Evolutionary conservation across 2,113 vertebrate species (phyloP).

Genomic region (Callionymus lyra): DNA sequence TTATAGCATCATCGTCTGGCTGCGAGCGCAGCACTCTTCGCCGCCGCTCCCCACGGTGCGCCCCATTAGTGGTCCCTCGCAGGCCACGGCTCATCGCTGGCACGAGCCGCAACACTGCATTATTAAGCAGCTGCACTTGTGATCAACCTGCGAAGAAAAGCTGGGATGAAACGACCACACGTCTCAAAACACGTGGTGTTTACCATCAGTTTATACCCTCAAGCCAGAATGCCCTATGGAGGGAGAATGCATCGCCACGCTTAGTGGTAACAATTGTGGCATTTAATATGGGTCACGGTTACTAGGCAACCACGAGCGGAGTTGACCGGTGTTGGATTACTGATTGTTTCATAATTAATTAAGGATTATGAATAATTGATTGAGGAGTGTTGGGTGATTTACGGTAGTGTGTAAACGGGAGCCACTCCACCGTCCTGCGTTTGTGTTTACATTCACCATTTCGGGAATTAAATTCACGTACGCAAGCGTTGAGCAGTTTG

Average conservation of each 20-base stretch:
- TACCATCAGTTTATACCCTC: conserved; percentile 43
- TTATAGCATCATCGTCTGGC: conserved; percentile 39
- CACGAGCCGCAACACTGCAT: conserved; percentile 49
- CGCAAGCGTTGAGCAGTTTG: no score
- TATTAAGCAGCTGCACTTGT: conserved; percentile 56
- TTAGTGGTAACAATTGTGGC: conserved; percentile 59
- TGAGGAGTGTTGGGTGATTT: conserved; percentile 62
- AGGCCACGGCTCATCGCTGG: conserved; percentile 35
- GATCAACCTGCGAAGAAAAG: conserved; percentile 48
- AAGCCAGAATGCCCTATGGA: conserved; percentile 29
- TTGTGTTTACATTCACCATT: no score
- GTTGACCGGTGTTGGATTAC: conserved; percentile 66
- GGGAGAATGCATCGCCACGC: conserved; percentile 39
- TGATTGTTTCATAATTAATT: conserved; percentile 71
- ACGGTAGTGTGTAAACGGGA: conserved; percentile 60
- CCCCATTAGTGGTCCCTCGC: conserved; percentile 36
- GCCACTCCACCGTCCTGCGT: conserved; percentile 36
- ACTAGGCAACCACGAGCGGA: conserved; percentile 63
- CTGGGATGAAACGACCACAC: conserved; percentile 33
- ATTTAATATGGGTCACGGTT: conserved; percentile 66
- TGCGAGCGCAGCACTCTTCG: conserved; percentile 26
- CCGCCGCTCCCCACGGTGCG: conserved; percentile 29
- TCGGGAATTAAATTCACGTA: no score
- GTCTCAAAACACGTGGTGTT: conserved; percentile 37
- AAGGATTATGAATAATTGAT: conserved; percentile 67